Percentiles rank a stretch among this genome's conserved stretches.
Conservation (phyloP, 2,797 vertebrate species). For the Amniataba percoides region DNA sequence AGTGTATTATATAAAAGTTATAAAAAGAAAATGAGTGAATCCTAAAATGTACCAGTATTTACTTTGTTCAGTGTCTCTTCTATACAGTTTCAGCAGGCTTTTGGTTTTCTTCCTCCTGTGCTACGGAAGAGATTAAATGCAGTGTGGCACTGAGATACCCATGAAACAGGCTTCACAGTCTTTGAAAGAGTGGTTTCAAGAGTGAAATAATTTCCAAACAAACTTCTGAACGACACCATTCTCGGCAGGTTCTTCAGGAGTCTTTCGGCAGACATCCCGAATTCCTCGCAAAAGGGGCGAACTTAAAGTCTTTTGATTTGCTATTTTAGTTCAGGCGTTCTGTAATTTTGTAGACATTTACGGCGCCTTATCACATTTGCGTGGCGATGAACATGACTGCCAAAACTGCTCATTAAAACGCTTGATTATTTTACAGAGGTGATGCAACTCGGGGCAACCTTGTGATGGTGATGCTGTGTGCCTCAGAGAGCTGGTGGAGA, state of each 20-base stretch:
- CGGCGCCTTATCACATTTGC: slow-evolving; percentile 65
- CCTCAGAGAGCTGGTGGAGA: slow-evolving; percentile 21
- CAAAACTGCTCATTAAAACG: slow-evolving; percentile 69
- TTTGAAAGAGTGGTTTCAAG: slow-evolving; percentile 53
- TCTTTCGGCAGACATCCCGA: slow-evolving; percentile 49
- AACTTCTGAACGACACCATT: slow-evolving; percentile 63
- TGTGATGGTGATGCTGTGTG: fast-evolving
- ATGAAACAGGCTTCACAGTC: slow-evolving; percentile 71
- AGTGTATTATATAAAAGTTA: neutral
- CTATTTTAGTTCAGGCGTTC: slow-evolving; percentile 51
- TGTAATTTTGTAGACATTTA: slow-evolving; percentile 53
- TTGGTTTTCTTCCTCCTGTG: slow-evolving; percentile 28
- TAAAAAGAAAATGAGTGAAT: neutral
- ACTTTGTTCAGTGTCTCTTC: slow-evolving; percentile 1
- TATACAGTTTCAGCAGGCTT: slow-evolving; percentile 36
- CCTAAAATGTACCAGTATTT: slow-evolving; percentile 1
- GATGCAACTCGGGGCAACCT: slow-evolving; percentile 78
- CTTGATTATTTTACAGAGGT: slow-evolving; percentile 73
- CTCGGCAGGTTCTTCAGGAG: slow-evolving; percentile 45
- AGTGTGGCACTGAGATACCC: slow-evolving; percentile 54
- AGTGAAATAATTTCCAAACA: slow-evolving; percentile 53
- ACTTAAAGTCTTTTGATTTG: slow-evolving; percentile 39
- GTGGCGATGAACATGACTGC: slow-evolving; percentile 59
- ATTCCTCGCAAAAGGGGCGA: slow-evolving; percentile 35
- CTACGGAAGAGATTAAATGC: slow-evolving; percentile 56